phyloP scores from a whole-genome alignment of 2,113 vertebrate genomes.

The Sphaerodactylus townsendi region DNA sequence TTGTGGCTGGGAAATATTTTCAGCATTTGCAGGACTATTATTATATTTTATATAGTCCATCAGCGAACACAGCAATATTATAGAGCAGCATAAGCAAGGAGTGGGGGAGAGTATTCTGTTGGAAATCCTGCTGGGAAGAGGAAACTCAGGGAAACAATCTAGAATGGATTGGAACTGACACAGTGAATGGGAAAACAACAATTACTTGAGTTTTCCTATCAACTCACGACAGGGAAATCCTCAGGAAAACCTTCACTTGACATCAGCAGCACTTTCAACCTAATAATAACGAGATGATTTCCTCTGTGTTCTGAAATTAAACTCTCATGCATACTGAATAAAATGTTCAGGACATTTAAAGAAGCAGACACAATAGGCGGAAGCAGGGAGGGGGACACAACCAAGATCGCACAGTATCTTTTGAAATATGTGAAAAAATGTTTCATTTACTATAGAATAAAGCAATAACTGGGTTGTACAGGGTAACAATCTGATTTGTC shows the following conservation, averaged over 20 bases:
- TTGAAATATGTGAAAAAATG: neutral
- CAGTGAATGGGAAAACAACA: neutral
- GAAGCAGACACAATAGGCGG: neutral
- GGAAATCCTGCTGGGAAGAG: slow-evolving; percentile 43
- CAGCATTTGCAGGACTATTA: no score
- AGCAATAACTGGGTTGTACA: neutral
- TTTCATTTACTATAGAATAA: neutral
- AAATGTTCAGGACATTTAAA: neutral
- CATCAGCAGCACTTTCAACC: neutral
- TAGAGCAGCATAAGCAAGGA: slow-evolving; percentile 9
- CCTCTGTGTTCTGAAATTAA: neutral
- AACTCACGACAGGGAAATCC: slow-evolving; percentile 29
- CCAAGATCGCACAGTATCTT: neutral
- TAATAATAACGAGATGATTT: slow-evolving; percentile 2
- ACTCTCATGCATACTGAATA: neutral
- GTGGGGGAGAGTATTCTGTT: slow-evolving; percentile 31
- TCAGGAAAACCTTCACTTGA: slow-evolving; percentile 6
- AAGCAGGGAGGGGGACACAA: no score
- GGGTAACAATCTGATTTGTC: neutral
- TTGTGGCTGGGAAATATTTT: no score
- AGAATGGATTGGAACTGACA: slow-evolving; percentile 39
- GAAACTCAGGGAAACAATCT: slow-evolving; percentile 44
- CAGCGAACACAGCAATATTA: neutral
- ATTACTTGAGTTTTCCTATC: slow-evolving; percentile 35
- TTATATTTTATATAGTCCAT: neutral